Evolutionary conservation across 2,888 invertebrate genomes (phyloP), one percentile per base, ranked within the genome.

Genomic region (Drosophila macrothrix): DNA sequence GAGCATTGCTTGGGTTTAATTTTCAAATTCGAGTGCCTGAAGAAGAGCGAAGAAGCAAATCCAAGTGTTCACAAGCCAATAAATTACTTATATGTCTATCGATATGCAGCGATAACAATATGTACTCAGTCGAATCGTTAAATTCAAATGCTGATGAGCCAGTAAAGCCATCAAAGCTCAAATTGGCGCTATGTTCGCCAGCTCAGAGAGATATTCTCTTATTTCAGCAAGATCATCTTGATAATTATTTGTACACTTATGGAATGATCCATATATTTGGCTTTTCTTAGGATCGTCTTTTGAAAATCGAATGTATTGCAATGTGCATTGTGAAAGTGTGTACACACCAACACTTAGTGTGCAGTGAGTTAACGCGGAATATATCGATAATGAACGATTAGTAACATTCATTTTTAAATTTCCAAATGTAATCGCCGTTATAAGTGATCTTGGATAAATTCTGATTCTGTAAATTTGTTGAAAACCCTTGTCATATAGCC

Each of bases 21-120:
- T 61, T 78, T 56, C 41, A 73, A 67, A 60, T 74, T 70, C 49
- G 37, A 69, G 64, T 58, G 29, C 12, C 14, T 52, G 1, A 22
- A 41, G n/a, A 28, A 52, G 76, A 75, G 61, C 43, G 61, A 69
- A 52, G 33, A 59, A 31, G 61, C 53, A 31, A 50, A 72, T 37
- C 49, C 22, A 54, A 75, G 64, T 75, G 74, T 58, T 53, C 63
- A 49, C 75, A 59, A 61, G 25, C 39, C 14, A 29, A 5, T 14
- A 10, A 12, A 37, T 28, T 9, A 14, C n/a, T 43, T 46, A 7
- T 28, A 29, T 19, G 2, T 19, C 9, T 7, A 70, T 70, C 69
- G 69, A 69, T 68, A 53, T 19, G 3, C 31, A 43, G 5, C 50
- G 53, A 54, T 69, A 41, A 25, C 35, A 33, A 52, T 4, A 28